A percentile compares a stretch with the other conserved stretches of the same genome.
Evolutionary conservation across 2,797 vertebrate species (phyloP).

Genomic region (Macrochelys suwanniensis): DNA sequence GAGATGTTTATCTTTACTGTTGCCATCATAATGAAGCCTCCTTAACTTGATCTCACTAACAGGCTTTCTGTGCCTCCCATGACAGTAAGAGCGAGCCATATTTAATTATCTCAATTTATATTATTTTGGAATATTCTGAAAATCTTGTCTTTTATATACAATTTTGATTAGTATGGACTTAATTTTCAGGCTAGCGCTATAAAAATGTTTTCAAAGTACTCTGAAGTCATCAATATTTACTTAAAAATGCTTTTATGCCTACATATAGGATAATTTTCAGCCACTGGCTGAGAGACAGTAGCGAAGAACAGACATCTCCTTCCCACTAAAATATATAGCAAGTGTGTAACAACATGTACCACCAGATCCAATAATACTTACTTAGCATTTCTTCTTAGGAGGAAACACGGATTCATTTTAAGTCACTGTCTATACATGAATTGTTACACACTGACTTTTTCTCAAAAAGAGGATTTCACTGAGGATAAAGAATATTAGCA

Average conservation of each 20-base stretch:
- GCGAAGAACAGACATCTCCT: background rate
- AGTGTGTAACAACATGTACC: fast-evolving
- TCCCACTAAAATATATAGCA: background rate
- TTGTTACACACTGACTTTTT: background rate
- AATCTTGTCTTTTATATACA: background rate
- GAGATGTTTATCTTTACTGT: background rate
- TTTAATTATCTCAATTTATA: background rate
- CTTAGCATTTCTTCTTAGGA: background rate
- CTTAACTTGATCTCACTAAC: background rate
- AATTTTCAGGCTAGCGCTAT: background rate
- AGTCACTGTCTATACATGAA: fast-evolving
- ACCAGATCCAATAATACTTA: background rate
- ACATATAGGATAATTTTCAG: background rate
- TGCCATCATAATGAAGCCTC: background rate
- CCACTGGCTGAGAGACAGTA: background rate
- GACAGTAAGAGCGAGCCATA: background rate
- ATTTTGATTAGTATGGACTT: background rate
- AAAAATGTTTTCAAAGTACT: background rate
- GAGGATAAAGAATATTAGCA: background rate
- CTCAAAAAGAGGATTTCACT: background rate
- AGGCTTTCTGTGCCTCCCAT: background rate
- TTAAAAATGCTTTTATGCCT: background rate
- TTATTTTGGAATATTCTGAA: background rate
- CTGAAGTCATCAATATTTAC: background rate
- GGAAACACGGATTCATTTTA: background rate